Base-by-base conservation (phyloP, 2,113 vertebrate species). In the Oreotrochilus melanogaster region DNA sequence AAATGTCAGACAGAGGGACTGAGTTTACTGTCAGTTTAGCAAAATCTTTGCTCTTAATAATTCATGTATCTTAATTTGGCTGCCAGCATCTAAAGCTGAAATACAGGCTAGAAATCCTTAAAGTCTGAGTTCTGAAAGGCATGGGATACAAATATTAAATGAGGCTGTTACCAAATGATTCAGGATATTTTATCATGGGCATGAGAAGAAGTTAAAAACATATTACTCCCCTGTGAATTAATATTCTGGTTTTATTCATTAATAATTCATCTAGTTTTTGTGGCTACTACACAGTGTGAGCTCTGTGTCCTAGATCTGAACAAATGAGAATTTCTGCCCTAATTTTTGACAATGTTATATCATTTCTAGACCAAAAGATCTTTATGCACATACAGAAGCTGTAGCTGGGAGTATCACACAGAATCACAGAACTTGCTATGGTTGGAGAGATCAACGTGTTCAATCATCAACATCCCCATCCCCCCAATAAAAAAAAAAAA, bases 221-320 rank as follows among this genome's bases (percentile, higher is more conserved):
- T 83, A 48, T 45, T 93, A 51, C 30, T 94, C 58, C 23, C 92
- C 33, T 80, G 70, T 89, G 83, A 73, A 94, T 92, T 96, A 86
- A 79, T 92, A 93, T 66, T 76, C 57, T 79, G 54, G 1, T 78
- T 93, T 95, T 84, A 10, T 37, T 92, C 72, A 93, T 94, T 35
- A 89, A 94, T 95, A 93, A 92, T 88, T 78, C 22, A 96, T 89
- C 61, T 73, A 67, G 17, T 72, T 94, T 73, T 91, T 80, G 33
- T 96, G 90, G 72, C 67, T 96, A 88, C 88, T 80, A 43, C 35
- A 25, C 61, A 56, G 66, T 74, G 30, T 91, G 80, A 94, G 70
- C 30, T 86, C 65, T 60, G 37, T 94, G 93, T 92, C 88, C 95
- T 93, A 95, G 70, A 90, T 96, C 43, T 85, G 37, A 95, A 86